Evolutionary conservation across 2,113 vertebrate species (phyloP).

Genomic region (Daphoenositta chrysoptera): DNA sequence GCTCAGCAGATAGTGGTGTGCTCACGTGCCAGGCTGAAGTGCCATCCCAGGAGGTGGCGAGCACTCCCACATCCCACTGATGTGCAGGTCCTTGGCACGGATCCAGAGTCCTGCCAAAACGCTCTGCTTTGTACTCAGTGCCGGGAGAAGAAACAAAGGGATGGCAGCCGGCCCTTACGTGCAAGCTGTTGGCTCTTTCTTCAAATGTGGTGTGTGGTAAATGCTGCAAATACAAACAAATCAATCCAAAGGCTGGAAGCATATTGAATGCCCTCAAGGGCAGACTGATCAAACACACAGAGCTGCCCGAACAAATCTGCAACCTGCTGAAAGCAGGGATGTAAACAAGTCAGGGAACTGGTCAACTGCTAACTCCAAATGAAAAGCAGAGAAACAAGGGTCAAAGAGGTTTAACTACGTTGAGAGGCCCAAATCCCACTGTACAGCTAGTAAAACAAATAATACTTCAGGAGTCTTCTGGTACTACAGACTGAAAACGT

Average conservation of each 20-base stretch:
- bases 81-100: background rate
- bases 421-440: background rate
- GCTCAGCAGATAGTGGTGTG: background rate
- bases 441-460: background rate
- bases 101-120: background rate
- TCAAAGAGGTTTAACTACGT: background rate
- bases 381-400: background rate
- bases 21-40: background rate
- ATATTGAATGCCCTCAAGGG: background rate
- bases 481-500: background rate
- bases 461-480: background rate
- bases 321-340: background rate
- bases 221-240: background rate
- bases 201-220: background rate
- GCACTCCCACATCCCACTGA: background rate
- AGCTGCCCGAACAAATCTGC: background rate
- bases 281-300: background rate
- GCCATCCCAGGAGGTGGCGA: background rate
- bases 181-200: background rate
- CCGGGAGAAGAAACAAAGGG: background rate
- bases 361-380: background rate
- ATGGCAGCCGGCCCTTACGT: accelerated
- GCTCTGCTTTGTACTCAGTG: background rate
- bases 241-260: background rate
- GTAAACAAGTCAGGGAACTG: background rate